Base-by-base conservation (phyloP, 2,888 invertebrate genomes). In the Drosophila neonasuta region DNA sequence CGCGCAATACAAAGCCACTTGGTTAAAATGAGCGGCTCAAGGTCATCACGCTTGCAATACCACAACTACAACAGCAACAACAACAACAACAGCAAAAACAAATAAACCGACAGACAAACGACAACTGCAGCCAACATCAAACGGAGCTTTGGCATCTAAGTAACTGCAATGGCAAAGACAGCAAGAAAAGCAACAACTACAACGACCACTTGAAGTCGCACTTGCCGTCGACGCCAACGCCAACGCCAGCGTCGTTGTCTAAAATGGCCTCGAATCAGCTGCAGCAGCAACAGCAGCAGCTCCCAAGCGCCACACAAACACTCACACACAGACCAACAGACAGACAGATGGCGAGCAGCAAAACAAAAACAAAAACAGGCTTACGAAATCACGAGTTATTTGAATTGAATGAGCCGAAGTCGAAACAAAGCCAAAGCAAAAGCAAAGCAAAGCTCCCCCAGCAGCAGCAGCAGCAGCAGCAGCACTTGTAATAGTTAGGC, bases 321-420 rank as follows among this genome's bases (percentile, higher is more conserved):
- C 36, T n/a, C 11, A 20, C n/a, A 59, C 49, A 56, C 42, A 45
- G 62, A 52, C 52, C 42, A 50, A 59, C 61, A 41, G 6, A 50
- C 13, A 44, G 62, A 66, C 6, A 24, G 24, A 24, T 24, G 24
- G 24, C 24, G 24, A 24, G 24, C 24, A 24, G 24, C 24, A 48
- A 54, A 50, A 46, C 51, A 58, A 45, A 60, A 52, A 68, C 66
- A 70, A 62, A 83, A 82, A 78, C 85, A 86, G 83, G 82, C 84
- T 86, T 79, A 81, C 86, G 84, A 86, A 83, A 86, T 86, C 83
- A 81, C 81, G 81, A 84, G 78, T 74, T 78, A 84, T 83, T 86
- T 84, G 86, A 83, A 84, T 83, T 86, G 83, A 83, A 86, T 86
- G 84, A 84, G 86, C 68, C 67, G 58, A 57, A 61, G 46, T 59